Evolutionary conservation across 2,888 invertebrate species (phyloP), one percentile per base, ranked within the genome.

Genomic region (Polyommatus icarus): DNA sequence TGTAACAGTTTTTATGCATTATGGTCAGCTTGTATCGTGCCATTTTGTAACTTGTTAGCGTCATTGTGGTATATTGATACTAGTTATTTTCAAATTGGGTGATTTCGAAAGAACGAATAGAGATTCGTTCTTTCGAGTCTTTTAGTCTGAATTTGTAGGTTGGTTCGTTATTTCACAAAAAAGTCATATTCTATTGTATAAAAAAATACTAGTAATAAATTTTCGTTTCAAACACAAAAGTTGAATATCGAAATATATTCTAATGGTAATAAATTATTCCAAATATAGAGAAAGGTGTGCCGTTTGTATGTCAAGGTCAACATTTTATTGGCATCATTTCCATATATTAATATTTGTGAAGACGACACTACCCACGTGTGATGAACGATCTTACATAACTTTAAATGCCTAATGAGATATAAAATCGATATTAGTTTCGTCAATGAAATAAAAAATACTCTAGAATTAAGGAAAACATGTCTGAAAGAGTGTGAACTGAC

Each of bases 1-100:
- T 83, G 83, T 83, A 82, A 89, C 90, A 91, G 90, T 91, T 90
- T 89, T 88, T 89, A 89, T 90, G 85, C 88, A 84, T 85, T 86
- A 85, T 79, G 83, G 84, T 86, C 84, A 85, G 84, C 84, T 87
- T 84, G 76, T 59, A 57, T 76, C 76, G 71, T 67, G 67, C 67
- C 15, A 67, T 67, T 67, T 67, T 67, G 67, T 67, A 67, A 67
- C 67, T 67, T 32, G 67, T 67, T 67, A 67, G 29, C 67, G 15
- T 32, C 29, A 6, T 61, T 24, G 61, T 61, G 61, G 61, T 61
- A 61, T 67, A 67, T 67, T 67, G 67, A 67, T 67, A 67, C 29
- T 29, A 32, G 29, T 15, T 20, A 67, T 67, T 67, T 24, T 67
- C 67, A 67, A 67, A 32, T 61, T 61, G 24, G 12, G 24, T 24